phyloP scores from a whole-genome alignment of 1,140 invertebrate species.

The Lethocerus indicus region DNA sequence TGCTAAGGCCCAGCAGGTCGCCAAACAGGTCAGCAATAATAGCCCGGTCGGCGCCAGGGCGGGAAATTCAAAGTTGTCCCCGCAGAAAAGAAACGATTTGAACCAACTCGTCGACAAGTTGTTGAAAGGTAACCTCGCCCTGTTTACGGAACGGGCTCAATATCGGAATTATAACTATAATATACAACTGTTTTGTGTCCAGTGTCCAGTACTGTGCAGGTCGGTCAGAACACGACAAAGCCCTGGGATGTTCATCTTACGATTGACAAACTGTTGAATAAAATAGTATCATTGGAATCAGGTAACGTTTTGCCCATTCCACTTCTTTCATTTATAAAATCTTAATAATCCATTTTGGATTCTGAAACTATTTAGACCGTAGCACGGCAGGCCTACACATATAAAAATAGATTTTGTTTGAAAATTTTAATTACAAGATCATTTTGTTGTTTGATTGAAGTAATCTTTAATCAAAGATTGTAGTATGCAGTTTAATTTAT shows the following conservation, averaged over 20 bases:
- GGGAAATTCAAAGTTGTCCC: slow-evolving; percentile 13
- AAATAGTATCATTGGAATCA: slow-evolving; percentile 27
- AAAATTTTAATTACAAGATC: neutral
- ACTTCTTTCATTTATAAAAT: neutral
- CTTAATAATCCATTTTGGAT: neutral
- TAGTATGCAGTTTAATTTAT: neutral
- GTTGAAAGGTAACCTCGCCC: slow-evolving; percentile 18
- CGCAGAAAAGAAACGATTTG: slow-evolving; percentile 23
- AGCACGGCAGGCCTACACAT: too few species aligned
- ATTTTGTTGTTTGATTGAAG: neutral
- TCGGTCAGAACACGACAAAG: slow-evolving; percentile 16
- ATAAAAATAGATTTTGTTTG: neutral
- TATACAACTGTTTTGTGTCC: slow-evolving; percentile 7
- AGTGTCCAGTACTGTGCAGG: slow-evolving; percentile 14
- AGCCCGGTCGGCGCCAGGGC: neutral
- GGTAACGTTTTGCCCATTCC: slow-evolving; percentile 12
- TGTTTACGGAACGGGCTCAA: neutral
- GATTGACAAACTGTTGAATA: slow-evolving; percentile 27
- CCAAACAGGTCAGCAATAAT: neutral
- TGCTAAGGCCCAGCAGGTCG: neutral
- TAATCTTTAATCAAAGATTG: neutral
- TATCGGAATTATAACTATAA: neutral
- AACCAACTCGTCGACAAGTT: slow-evolving; percentile 26
- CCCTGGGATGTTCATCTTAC: slow-evolving; percentile 30
- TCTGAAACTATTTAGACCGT: neutral